A percentile compares a stretch with the other conserved stretches of the same genome.
Conservation (phyloP, 2,797 vertebrate species). For the Nasua narica region DNA sequence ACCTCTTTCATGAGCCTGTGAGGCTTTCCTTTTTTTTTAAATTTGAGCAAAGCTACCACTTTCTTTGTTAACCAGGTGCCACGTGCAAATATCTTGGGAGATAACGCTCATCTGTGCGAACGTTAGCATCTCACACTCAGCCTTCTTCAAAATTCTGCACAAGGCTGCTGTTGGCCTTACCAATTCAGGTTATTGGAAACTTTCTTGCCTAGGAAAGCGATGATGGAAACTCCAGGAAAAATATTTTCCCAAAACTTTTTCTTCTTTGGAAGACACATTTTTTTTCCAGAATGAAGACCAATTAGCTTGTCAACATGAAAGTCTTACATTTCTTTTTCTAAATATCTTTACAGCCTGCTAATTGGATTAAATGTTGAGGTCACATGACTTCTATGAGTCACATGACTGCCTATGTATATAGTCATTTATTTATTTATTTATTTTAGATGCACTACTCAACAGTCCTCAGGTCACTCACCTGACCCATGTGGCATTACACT, state of each 20-base stretch:
- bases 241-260: background rate
- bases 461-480: background rate
- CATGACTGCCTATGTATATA: too few relatives aligned
- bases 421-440: background rate
- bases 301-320: background rate
- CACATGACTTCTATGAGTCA: background rate
- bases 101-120: background rate
- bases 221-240: background rate
- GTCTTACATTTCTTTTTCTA: background rate
- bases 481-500: rapidly evolving
- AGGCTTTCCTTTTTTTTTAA: background rate
- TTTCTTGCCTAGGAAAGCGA: background rate
- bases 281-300: background rate
- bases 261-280: background rate
- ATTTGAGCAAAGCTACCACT: background rate
- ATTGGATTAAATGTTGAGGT: background rate
- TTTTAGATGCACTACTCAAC: background rate
- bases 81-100: background rate
- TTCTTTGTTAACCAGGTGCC: background rate
- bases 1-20: background rate
- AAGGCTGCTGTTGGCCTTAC: background rate
- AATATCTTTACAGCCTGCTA: background rate
- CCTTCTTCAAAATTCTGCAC: background rate
- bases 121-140: background rate
- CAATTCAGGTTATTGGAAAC: background rate